These are phyloP conservation scores for Drosophila melanosoma DNA, from an alignment of 2,888 invertebrate species.

Conservation along the genomic window DNA sequence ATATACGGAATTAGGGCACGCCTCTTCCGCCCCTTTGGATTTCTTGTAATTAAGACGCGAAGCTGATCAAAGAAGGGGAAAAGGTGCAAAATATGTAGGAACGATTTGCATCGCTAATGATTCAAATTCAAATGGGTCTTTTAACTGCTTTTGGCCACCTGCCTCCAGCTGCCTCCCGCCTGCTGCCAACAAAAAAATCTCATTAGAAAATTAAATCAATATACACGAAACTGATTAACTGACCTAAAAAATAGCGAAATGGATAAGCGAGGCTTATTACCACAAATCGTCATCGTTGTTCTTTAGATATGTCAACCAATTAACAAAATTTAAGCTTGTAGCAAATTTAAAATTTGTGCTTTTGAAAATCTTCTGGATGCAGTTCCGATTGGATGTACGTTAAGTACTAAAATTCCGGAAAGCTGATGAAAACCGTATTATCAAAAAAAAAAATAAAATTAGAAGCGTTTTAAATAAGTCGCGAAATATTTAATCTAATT, in stretches of 20 bases:
- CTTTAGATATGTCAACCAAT: background rate
- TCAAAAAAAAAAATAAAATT: too few species aligned
- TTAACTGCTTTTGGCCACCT: constrained; percentile 28
- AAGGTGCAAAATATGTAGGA: background rate
- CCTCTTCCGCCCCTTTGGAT: background rate
- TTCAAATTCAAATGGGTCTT: constrained; percentile 42
- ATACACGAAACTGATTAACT: constrained; percentile 56
- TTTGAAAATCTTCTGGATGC: background rate
- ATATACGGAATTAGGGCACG: background rate
- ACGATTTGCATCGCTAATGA: constrained; percentile 48
- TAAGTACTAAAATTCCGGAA: too few species aligned
- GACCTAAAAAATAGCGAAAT: constrained; percentile 21
- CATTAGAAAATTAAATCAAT: constrained; percentile 73
- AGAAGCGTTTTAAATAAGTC: too few species aligned
- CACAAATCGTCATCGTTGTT: constrained; percentile 36
- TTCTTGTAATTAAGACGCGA: constrained; percentile 48
- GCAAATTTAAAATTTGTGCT: background rate
- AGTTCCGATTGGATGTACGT: background rate
- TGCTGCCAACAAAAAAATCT: constrained; percentile 64
- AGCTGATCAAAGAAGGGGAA: background rate
- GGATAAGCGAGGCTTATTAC: constrained; percentile 47
- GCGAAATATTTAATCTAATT: too few species aligned
- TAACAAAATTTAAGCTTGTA: background rate
- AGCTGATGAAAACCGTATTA: too few species aligned
- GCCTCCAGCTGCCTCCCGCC: background rate